phyloP scores from a whole-genome alignment of 2,113 vertebrate species.

The Amazona vittata region DNA sequence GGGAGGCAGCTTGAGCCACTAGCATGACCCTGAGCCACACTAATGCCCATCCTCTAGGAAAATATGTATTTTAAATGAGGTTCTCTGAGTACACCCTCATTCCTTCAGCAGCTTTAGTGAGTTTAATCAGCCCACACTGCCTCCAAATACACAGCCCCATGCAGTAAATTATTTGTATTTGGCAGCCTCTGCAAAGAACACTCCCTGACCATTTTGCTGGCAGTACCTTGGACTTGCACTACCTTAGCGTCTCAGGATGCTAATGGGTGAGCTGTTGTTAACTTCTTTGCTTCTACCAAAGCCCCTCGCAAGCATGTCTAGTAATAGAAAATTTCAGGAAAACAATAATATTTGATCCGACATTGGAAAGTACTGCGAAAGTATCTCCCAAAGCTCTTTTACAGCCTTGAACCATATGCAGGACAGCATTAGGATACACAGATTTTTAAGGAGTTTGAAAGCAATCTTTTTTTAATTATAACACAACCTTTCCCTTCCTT shows the following conservation, averaged over 20 bases:
- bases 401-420: not conserved
- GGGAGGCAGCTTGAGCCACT: not conserved
- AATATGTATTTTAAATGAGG: not conserved
- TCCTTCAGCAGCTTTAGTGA: not conserved
- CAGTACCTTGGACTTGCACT: not conserved
- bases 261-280: not conserved
- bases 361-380: not conserved
- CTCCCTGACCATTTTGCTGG: not conserved
- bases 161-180: not conserved
- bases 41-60: not conserved
- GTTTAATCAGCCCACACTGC: not conserved
- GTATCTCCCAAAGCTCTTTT: not conserved
- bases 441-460: not conserved
- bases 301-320: not conserved
- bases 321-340: not conserved
- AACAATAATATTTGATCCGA: not conserved
- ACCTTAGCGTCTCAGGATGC: not conserved
- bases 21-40: not conserved
- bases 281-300: not conserved
- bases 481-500: not conserved
- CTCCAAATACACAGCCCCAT: not conserved
- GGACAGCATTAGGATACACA: not conserved
- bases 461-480: not conserved
- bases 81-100: not conserved
- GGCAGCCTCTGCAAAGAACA: not conserved